Evolutionary conservation across 1,140 invertebrate genomes (phyloP).

Genomic region (Penaeus chinensis): DNA sequence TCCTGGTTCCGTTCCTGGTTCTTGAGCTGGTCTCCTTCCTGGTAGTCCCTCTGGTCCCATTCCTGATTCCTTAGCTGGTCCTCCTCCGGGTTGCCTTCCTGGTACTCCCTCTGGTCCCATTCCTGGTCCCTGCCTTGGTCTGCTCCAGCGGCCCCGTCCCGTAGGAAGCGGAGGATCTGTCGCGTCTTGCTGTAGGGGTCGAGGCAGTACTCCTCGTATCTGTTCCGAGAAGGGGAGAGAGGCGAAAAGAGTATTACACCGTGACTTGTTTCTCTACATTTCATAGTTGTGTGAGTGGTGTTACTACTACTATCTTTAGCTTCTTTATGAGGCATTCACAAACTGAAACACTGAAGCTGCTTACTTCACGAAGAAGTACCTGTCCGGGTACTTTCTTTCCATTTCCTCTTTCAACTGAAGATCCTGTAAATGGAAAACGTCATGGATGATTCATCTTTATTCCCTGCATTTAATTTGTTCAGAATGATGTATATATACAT

Average conservation of each 20-base stretch:
- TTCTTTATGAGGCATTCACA: too few relatives aligned
- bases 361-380: constrained; percentile 1
- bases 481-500: too few relatives aligned
- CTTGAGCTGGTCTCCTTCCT: too few relatives aligned
- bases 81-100: not conserved
- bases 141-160: not conserved
- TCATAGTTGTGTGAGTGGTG: not conserved
- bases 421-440: not conserved
- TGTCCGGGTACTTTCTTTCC: not conserved
- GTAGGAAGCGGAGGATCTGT: not conserved
- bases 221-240: not conserved
- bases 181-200: constrained; percentile 2
- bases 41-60: too few relatives aligned
- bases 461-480: too few relatives aligned
- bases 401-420: not conserved
- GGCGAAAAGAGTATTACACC: not conserved
- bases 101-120: not conserved
- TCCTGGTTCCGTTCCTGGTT: too few relatives aligned
- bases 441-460: too few relatives aligned
- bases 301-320: not conserved
- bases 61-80: too few relatives aligned
- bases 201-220: not conserved
- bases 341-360: not conserved
- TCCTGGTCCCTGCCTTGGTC: too few relatives aligned
- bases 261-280: not conserved